Conservation (phyloP, 1,140 invertebrate genomes). For the Forficula auricularia region DNA sequence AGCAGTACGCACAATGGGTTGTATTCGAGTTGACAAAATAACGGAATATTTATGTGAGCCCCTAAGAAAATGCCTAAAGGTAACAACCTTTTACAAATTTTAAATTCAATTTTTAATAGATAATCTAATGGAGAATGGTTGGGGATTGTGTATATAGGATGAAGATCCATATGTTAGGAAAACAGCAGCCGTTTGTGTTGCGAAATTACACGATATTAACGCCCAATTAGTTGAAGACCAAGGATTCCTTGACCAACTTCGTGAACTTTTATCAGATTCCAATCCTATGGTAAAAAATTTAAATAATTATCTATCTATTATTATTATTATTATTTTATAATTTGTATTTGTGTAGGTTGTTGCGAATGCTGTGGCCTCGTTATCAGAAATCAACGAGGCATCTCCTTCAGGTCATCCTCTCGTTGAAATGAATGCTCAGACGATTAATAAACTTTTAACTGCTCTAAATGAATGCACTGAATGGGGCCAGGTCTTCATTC, state of each 20-base stretch:
- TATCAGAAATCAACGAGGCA: conserved; percentile 97
- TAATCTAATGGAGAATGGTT: too few species aligned
- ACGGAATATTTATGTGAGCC: conserved; percentile 99
- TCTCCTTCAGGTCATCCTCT: conserved; percentile 80
- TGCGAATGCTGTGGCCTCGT: conserved; percentile 95
- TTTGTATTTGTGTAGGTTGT: conserved; percentile 50
- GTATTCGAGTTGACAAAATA: conserved; percentile 99
- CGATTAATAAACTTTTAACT: conserved; percentile 95
- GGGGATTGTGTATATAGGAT: too few species aligned
- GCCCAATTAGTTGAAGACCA: conserved; percentile 93
- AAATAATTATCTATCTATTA: too few species aligned
- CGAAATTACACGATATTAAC: conserved; percentile 98
- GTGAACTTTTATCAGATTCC: conserved; percentile 93
- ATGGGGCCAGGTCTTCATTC: conserved; percentile 98
- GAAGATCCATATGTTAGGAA: conserved; percentile 99
- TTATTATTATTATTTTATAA: not conserved
- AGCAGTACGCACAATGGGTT: conserved; percentile 98
- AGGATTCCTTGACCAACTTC: conserved; percentile 93
- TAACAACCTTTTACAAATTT: too few species aligned
- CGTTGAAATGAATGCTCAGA: conserved; percentile 93
- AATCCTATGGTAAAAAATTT: conserved; percentile 87
- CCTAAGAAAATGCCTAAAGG: conserved; percentile 86
- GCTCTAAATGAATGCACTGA: conserved; percentile 98
- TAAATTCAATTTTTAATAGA: too few species aligned
- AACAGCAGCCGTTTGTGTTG: conserved; percentile 98